These are phyloP conservation scores for Dendroctonus ponderosae DNA, from an alignment of 1,140 invertebrate genomes.

Conservation along the genomic window DNA sequence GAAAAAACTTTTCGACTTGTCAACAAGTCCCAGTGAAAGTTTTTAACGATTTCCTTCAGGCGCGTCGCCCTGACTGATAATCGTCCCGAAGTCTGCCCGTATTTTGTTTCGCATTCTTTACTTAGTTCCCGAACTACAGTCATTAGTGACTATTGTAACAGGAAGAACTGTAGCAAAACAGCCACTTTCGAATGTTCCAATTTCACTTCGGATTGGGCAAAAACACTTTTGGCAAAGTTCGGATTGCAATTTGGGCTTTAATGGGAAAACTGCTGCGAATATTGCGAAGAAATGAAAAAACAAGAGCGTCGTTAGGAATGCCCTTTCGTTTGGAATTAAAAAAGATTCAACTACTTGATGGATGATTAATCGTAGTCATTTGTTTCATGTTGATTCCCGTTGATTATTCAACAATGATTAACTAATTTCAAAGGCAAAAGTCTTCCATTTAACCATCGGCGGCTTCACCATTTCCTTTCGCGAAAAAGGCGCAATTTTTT, in stretches of 20 bases:
- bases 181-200: slow-evolving; percentile 24
- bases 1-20: slow-evolving; percentile 22
- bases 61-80: slow-evolving; percentile 30
- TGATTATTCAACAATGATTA: too few relatives aligned
- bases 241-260: not conserved
- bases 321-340: slow-evolving; percentile 1
- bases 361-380: too few relatives aligned
- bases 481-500: not conserved
- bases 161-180: slow-evolving; percentile 33
- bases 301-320: not conserved
- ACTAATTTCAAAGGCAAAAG: slow-evolving; percentile 2
- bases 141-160: slow-evolving; percentile 38
- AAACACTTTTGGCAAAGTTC: slow-evolving; percentile 24
- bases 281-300: too few relatives aligned
- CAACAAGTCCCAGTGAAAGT: slow-evolving; percentile 34
- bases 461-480: not conserved
- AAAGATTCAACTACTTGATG: too few relatives aligned
- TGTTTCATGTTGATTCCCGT: too few relatives aligned
- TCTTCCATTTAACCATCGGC: not conserved
- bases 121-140: slow-evolving; percentile 36
- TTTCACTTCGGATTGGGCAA: slow-evolving; percentile 11
- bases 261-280: not conserved
- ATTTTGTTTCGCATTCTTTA: slow-evolving; percentile 32
- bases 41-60: slow-evolving; percentile 33
- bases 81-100: slow-evolving; percentile 23